phyloP scores from a whole-genome alignment of 2,797 vertebrate genomes.

The Thaleichthys pacificus region DNA sequence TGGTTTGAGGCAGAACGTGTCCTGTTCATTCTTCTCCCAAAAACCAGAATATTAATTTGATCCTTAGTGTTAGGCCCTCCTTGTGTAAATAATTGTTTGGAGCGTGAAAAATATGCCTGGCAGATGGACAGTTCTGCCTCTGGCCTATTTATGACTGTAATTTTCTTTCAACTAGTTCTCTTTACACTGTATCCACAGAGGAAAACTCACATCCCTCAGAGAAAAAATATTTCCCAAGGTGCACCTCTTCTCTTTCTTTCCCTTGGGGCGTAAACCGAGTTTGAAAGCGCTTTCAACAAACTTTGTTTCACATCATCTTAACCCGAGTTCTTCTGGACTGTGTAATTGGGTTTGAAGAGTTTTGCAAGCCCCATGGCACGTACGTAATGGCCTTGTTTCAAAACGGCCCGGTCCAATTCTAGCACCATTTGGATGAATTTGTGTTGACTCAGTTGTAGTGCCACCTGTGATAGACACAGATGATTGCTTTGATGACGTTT shows the following conservation, averaged over 20 bases:
- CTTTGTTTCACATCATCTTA: not conserved
- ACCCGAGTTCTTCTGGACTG: not conserved
- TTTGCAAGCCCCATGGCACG: not conserved
- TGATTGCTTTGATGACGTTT: not conserved
- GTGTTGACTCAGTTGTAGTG: constrained; percentile 18
- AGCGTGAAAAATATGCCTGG: constrained; percentile 10
- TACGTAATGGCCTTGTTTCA: not conserved
- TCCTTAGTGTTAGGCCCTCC: not conserved
- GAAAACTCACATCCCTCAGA: not conserved
- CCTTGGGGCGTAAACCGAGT: not conserved
- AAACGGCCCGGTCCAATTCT: not conserved
- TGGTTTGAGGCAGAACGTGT: constrained; percentile 11
- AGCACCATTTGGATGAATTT: not conserved
- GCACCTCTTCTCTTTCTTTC: not conserved
- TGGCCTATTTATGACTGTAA: not conserved
- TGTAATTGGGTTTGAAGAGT: not conserved
- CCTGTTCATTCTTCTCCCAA: constrained; percentile 16
- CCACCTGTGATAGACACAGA: constrained; percentile 1
- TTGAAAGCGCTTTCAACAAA: constrained; percentile 1
- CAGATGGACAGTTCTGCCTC: not conserved
- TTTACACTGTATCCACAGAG: not conserved
- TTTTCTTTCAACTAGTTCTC: constrained; percentile 1
- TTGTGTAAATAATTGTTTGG: constrained; percentile 16
- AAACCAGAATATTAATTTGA: constrained; percentile 22
- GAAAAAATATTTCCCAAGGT: constrained; percentile 13